Evolutionary conservation across 2,888 invertebrate species (phyloP).

Genomic region (Belgica antarctica): DNA sequence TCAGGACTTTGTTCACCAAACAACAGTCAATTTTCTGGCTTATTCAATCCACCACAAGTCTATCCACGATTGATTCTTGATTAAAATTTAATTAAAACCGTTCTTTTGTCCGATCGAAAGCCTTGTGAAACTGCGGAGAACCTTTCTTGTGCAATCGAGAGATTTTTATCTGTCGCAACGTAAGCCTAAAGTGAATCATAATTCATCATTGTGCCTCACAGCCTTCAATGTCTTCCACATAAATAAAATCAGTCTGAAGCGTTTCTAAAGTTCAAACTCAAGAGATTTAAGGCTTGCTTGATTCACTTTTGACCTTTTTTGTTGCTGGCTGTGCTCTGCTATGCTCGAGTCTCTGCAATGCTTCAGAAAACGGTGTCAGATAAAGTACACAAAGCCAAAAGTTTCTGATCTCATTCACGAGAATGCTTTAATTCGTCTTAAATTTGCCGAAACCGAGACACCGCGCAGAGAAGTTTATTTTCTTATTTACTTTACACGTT

Average conservation of each 20-base stretch:
- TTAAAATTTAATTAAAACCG: too few species aligned
- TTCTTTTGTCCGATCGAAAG: background rate
- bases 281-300: constrained; percentile 22
- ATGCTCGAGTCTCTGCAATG: background rate
- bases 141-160: constrained; percentile 10
- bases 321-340: background rate
- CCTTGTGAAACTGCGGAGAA: background rate
- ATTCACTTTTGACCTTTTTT: constrained; percentile 28
- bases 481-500: constrained; percentile 19
- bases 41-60: too few species aligned
- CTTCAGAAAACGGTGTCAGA: constrained; percentile 19
- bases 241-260: constrained; percentile 19
- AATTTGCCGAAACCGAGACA: constrained; percentile 10
- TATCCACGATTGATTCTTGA: too few species aligned
- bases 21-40: too few species aligned
- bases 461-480: background rate
- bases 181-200: constrained; percentile 16
- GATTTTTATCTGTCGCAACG: constrained; percentile 16
- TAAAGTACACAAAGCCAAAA: constrained; percentile 8
- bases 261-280: constrained; percentile 13
- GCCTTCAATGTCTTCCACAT: constrained; percentile 15
- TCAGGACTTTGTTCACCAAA: background rate
- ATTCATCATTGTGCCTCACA: constrained; percentile 20
- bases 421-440: background rate
- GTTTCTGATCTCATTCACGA: constrained; percentile 15